Evolutionary conservation across 2,113 vertebrate species (phyloP), one percentile per base, ranked within the genome.

Genomic region (Alexandromys fortis): DNA sequence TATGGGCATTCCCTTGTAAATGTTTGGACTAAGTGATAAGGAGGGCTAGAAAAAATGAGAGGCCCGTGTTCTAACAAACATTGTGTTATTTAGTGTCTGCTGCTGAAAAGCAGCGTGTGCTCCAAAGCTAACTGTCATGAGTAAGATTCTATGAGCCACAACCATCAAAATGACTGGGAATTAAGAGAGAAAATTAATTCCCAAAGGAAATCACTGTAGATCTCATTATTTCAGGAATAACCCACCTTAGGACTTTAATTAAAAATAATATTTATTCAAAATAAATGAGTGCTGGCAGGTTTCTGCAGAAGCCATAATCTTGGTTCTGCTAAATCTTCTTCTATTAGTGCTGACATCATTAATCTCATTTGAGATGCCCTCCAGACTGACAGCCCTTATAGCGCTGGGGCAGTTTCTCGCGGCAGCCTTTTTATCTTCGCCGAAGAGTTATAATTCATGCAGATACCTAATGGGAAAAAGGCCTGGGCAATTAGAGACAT

Each of bases 211-310:
- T 98, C 97, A 98, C 97, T 96, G 96, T 98, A 98, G 97, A 98
- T 98, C 98, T 99, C 98, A 99, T 99, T 99, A 99, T 98, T 97
- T 98, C 96, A 96, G 97, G 97, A 98, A 98, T 98, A 98, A 98
- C 97, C 97, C 92, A 98, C 98, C 98, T 98, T 98, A 98, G 98
- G 98, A 99, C 98, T 99, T 98, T 98, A 99, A 99, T 99, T 99
- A 98, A 98, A 99, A 98, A 98, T 98, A 98, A 98, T 98, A 98
- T 99, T 99, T 99, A 98, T 98, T 96, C 98, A 97, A 97, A 98
- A 98, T 97, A 98, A 98, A 98, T 98, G 97, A 98, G 97, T 97
- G 97, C 97, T 98, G 98, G 97, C 98, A 98, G 98, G 96, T 98
- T 98, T 98, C 98, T 98, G 97, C 97, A 98, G 98, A 98, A 98